These are phyloP conservation scores for Anthonomus grandis DNA, from an alignment of 1,140 invertebrate species.

Conservation along the genomic window DNA sequence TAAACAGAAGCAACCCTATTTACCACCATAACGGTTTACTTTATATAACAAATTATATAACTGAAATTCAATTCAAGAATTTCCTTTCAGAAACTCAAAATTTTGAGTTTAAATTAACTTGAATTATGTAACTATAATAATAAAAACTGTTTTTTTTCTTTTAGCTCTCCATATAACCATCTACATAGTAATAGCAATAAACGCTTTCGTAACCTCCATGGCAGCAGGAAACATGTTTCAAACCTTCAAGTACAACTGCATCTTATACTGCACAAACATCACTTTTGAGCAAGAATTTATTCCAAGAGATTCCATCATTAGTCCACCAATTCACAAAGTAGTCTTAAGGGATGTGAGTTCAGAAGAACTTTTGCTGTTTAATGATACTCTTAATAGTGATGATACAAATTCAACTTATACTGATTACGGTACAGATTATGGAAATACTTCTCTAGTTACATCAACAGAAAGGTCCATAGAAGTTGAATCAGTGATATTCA, in stretches of 20 bases:
- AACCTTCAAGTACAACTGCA: slow-evolving; percentile 26
- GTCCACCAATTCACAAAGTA: no score
- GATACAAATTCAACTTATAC: background rate
- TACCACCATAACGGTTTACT: no score
- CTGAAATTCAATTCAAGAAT: no score
- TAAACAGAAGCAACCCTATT: no score
- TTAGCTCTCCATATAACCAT: slow-evolving; percentile 18
- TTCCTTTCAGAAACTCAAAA: no score
- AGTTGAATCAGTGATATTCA: slow-evolving; percentile 3
- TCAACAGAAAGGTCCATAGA: background rate
- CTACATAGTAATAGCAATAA: slow-evolving; percentile 16
- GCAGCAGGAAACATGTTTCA: slow-evolving; percentile 22
- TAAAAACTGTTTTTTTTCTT: slow-evolving; percentile 5
- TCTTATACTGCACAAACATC: slow-evolving; percentile 16
- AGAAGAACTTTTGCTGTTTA: no score
- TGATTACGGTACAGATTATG: background rate
- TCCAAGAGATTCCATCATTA: background rate
- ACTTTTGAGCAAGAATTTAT: background rate
- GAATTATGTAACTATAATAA: background rate
- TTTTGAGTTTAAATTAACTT: no score
- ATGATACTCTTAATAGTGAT: no score
- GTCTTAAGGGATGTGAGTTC: no score
- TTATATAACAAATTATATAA: no score
- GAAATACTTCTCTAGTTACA: background rate
- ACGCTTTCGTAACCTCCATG: slow-evolving; percentile 18